These are phyloP conservation scores for Nebria salina DNA, from an alignment of 2,888 invertebrate genomes.

Conservation along the genomic window DNA sequence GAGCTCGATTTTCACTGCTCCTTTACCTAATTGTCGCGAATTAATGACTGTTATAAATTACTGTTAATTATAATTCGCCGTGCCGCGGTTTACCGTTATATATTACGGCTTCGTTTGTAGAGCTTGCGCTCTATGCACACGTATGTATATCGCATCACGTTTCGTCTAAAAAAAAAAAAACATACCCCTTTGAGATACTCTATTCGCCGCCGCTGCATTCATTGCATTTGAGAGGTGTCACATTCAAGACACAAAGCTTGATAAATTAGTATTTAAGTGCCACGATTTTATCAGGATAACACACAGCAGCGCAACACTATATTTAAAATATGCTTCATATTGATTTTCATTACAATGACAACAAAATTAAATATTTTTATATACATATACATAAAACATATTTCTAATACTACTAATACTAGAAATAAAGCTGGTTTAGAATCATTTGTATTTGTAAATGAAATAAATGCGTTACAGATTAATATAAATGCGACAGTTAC, in stretches of 20 bases:
- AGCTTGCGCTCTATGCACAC: background rate
- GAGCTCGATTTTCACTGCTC: conserved; percentile 28
- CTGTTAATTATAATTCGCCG: conserved; percentile 41
- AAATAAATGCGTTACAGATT: too few species aligned
- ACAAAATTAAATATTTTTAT: too few species aligned
- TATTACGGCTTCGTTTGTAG: conserved; percentile 7
- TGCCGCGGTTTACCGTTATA: conserved; percentile 30
- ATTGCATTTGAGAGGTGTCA: background rate
- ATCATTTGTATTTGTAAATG: too few species aligned
- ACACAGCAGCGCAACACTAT: too few species aligned
- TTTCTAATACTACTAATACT: too few species aligned
- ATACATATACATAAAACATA: too few species aligned
- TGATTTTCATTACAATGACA: too few species aligned
- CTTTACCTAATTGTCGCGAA: conserved; percentile 40
- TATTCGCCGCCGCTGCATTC: background rate
- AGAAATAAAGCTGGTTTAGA: too few species aligned
- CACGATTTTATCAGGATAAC: too few species aligned
- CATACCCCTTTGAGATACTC: conserved; percentile 20
- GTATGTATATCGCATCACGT: conserved; percentile 2
- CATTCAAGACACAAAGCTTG: background rate
- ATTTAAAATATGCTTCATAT: too few species aligned
- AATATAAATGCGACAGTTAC: too few species aligned
- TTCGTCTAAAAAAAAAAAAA: conserved; percentile 11
- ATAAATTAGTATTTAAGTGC: background rate
- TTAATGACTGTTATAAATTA: conserved; percentile 42